phyloP scores from a whole-genome alignment of 2,113 vertebrate genomes.

The Cettia cetti region DNA sequence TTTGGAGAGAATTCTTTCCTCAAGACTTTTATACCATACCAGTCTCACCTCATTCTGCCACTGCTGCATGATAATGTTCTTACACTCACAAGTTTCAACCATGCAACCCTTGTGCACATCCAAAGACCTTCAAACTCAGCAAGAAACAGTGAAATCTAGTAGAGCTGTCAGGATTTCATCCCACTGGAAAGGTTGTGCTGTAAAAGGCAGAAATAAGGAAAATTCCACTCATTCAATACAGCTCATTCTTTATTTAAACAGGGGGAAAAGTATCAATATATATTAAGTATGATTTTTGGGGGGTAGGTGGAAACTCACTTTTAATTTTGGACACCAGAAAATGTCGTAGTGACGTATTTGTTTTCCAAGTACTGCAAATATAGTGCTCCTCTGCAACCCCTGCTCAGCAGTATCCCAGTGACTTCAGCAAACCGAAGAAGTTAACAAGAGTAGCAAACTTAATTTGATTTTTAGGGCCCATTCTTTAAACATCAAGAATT shows the following conservation, averaged over 20 bases:
- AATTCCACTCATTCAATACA: background rate
- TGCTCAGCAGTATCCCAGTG: background rate
- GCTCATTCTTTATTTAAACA: background rate
- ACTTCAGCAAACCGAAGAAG: background rate
- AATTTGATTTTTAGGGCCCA: background rate
- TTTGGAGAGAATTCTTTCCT: background rate
- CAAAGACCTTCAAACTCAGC: background rate
- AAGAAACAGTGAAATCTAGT: background rate
- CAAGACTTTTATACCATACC: background rate
- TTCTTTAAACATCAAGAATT: background rate
- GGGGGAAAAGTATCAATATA: background rate
- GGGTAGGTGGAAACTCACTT: rapidly evolving
- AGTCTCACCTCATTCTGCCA: background rate
- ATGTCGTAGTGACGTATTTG: background rate
- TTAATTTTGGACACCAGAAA: background rate
- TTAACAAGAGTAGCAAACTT: background rate
- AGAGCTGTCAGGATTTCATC: background rate
- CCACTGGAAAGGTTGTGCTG: background rate
- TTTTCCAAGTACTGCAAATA: background rate
- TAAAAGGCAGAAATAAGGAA: background rate
- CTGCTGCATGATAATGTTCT: background rate
- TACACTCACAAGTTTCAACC: background rate
- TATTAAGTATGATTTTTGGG: background rate
- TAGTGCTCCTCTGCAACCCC: background rate
- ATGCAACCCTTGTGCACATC: background rate